Evolutionary conservation across 30 jellyfish, hydroid and myxozoan species (phyloP).

Genomic region (Phacellophora camtschatica): DNA sequence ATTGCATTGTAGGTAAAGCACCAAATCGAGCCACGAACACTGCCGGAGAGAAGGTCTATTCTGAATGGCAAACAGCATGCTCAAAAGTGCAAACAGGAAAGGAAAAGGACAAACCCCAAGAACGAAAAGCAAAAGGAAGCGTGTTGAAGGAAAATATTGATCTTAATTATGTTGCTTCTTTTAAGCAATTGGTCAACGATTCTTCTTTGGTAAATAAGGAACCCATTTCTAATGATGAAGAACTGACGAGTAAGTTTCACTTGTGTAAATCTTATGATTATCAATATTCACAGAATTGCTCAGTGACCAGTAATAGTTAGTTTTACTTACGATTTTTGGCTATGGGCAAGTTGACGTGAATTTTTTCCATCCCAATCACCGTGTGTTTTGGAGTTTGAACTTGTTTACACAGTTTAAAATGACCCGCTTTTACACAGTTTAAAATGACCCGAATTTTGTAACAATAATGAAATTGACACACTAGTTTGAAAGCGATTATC

Average conservation of each 20-base stretch:
- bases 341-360: too few species aligned
- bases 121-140: not conserved
- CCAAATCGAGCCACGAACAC: not conserved
- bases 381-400: too few species aligned
- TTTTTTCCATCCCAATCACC: too few species aligned
- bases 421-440: too few species aligned
- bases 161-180: not conserved
- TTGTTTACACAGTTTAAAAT: too few species aligned
- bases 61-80: conserved; percentile 14
- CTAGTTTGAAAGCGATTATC: too few species aligned
- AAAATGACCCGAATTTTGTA: too few species aligned
- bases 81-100: not conserved
- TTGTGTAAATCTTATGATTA: too few species aligned
- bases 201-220: not conserved
- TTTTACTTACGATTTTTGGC: too few species aligned
- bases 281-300: too few species aligned
- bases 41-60: not conserved
- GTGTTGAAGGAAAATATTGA: not conserved
- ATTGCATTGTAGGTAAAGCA: not conserved
- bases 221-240: not conserved
- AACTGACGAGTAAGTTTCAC: not conserved
- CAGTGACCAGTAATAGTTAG: too few species aligned
- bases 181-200: not conserved
- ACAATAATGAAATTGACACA: too few species aligned
- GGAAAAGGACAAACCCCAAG: not conserved